phyloP scores from a whole-genome alignment of 2,113 vertebrate species.

The Chaetura pelagica region DNA sequence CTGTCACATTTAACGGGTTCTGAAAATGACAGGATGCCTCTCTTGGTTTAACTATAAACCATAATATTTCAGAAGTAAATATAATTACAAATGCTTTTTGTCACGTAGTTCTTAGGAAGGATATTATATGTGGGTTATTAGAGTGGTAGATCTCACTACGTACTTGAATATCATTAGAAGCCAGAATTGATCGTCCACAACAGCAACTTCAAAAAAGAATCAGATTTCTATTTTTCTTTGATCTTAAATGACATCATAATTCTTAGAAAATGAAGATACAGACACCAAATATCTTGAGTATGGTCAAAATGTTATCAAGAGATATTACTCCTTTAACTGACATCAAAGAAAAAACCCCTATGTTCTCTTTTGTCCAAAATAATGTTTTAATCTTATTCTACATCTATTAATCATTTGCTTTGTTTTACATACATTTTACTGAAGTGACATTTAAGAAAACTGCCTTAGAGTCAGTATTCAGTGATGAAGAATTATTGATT shows the following conservation, averaged over 20 bases:
- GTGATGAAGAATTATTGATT: slow-evolving; percentile 22
- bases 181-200: slow-evolving; percentile 83
- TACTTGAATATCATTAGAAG: slow-evolving; percentile 87
- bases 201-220: slow-evolving; percentile 83
- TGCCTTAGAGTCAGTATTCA: neutral
- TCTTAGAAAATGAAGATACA: slow-evolving; percentile 53
- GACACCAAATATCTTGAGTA: slow-evolving; percentile 3
- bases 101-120: slow-evolving; percentile 85
- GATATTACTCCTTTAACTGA: neutral
- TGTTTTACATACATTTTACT: neutral
- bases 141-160: slow-evolving; percentile 87
- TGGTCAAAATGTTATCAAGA: neutral
- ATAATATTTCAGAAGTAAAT: slow-evolving; percentile 98
- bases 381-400: slow-evolving; percentile 23
- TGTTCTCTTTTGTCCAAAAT: neutral
- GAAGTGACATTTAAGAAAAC: slow-evolving; percentile 18
- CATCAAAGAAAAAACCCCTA: slow-evolving; percentile 9
- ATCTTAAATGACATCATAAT: slow-evolving; percentile 88
- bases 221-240: slow-evolving; percentile 79
- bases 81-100: slow-evolving; percentile 97
- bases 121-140: slow-evolving; percentile 87
- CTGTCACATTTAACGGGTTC: slow-evolving; percentile 99
- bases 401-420: neutral
- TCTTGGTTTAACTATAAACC: slow-evolving; percentile 95
- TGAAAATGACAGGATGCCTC: slow-evolving; percentile 99